Conservation (phyloP, 2,113 vertebrate genomes). For the Pycnonotus jocosus region DNA sequence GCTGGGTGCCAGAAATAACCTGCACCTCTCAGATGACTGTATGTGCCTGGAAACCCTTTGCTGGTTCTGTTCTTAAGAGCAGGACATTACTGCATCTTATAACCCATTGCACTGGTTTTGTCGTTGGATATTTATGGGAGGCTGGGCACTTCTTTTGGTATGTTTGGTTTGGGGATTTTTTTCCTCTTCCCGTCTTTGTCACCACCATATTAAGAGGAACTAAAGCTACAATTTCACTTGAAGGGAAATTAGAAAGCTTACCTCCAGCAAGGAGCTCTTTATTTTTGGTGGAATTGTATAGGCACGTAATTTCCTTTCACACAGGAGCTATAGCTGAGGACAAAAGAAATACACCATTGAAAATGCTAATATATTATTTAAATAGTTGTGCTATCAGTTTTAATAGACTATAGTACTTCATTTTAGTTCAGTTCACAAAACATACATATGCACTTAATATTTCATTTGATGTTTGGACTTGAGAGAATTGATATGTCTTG, state of each 20-base stretch:
- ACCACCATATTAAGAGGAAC: not conserved
- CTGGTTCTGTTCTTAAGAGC: not conserved
- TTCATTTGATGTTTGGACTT: not conserved
- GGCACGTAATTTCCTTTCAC: not conserved
- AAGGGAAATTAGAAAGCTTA: not conserved
- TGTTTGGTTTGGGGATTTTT: not conserved
- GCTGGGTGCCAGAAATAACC: not conserved
- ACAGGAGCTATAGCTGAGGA: not conserved
- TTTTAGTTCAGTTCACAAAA: not conserved
- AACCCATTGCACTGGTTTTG: not conserved
- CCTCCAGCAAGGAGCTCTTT: not conserved
- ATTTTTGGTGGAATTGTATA: not conserved
- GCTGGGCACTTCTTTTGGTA: not conserved
- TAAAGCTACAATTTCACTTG: not conserved
- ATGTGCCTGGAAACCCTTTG: not conserved
- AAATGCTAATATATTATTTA: not conserved
- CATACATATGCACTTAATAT: not conserved
- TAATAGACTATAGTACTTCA: not conserved
- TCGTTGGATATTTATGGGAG: not conserved
- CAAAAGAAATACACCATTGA: not conserved
- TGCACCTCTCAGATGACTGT: not conserved
- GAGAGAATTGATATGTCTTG: not conserved
- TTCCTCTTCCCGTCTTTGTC: not conserved
- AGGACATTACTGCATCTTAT: not conserved
- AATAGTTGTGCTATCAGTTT: not conserved